Base-by-base conservation (phyloP, 35 echinoderm and acorn worm species). In the Heliocidaris erythrogramma region DNA sequence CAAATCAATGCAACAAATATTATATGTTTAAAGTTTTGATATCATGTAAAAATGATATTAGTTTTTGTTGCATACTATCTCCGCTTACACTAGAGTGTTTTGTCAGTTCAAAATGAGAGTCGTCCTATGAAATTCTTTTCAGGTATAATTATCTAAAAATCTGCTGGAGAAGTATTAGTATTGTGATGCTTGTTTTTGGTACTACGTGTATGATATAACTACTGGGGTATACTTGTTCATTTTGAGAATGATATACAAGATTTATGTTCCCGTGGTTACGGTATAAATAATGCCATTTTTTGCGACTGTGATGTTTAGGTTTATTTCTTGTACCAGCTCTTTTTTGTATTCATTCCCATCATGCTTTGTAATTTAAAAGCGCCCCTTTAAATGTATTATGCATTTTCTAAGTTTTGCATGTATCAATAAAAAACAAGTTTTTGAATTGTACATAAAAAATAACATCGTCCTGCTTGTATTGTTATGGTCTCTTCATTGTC, bases 331-430 rank as follows among this genome's bases (percentile, higher is more conserved):
- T 78, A 78, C 65, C 65, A 78, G 65, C 14, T 78, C 65, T n/a
- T 21, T 78, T 78, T 78, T 78, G 65, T 78, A 27, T 78, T 78
- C 65, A 78, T 78, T 78, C 65, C 65, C 65, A 7, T 78, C 65
- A 27, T 24, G 65, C 65, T 78, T 27, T 78, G 65, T 78, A 78
- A 78, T 78, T 78, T 78, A 89, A 89, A 89, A 89, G 87, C 87
- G 29, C 47, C 11, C 31, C 87, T 89, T 32, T 89, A 48, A 17
- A 89, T 89, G 87, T 89, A 89, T 47, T 89, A 89, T 47, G 87
- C 87, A 89, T 89, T 89, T 89, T 89, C 31, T 89, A 89, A 89
- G 87, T 89, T 89, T 89, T 89, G 87, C 87, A 89, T 89, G 87
- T 89, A 89, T 89, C 31, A 89, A 89, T 89, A 89, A 89, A 89